phyloP scores from a whole-genome alignment of 2,113 vertebrate genomes.

The Ursus arctos region DNA sequence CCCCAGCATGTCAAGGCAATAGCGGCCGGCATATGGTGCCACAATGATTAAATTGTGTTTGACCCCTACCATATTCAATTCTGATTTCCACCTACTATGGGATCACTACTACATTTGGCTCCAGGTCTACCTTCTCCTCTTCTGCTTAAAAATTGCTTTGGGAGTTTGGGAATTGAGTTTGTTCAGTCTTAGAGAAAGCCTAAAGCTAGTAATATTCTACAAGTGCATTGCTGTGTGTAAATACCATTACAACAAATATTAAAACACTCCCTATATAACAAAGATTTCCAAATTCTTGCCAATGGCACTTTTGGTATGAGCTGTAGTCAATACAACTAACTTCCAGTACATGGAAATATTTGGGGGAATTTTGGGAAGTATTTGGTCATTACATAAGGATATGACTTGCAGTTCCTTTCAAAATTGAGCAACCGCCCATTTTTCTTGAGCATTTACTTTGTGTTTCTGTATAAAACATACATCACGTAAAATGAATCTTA shows the following conservation, averaged over 20 bases:
- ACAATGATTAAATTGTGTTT: neutral
- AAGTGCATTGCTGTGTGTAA: conserved; percentile 50
- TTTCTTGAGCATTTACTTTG: conserved; percentile 32
- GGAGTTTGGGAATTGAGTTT: conserved; percentile 72
- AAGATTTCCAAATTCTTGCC: conserved; percentile 52
- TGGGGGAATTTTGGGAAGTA: neutral
- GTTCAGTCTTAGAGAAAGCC: conserved; percentile 55
- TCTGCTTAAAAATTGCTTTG: conserved; percentile 76
- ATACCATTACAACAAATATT: conserved; percentile 59
- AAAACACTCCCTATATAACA: conserved; percentile 38
- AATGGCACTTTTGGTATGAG: neutral
- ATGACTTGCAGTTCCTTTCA: neutral
- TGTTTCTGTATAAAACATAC: neutral
- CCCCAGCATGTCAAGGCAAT: neutral
- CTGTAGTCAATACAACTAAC: neutral
- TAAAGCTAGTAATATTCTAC: conserved; percentile 76
- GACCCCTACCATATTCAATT: neutral
- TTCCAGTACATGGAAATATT: neutral
- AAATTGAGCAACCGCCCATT: neutral
- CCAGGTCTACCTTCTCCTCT: neutral
- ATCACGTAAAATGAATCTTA: neutral
- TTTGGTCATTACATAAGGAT: neutral
- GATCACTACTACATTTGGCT: neutral
- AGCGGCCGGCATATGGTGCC: neutral
- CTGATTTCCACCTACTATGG: neutral